phyloP scores from a whole-genome alignment of 2,888 invertebrate species.

The Calameuta idolon region DNA sequence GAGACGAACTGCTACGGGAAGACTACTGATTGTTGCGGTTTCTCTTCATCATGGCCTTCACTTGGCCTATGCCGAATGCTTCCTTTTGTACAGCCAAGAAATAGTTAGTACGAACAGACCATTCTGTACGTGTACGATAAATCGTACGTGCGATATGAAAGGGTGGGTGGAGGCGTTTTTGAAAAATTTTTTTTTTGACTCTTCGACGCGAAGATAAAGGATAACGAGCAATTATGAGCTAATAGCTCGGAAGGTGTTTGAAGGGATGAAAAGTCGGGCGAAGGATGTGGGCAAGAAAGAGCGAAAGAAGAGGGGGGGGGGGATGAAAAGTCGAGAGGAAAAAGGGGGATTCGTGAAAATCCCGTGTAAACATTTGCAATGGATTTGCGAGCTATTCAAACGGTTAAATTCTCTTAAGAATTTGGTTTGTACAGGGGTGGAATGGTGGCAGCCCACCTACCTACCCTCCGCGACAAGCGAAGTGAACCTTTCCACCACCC shows the following conservation, averaged over 20 bases:
- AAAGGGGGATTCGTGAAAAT: conserved; percentile 53
- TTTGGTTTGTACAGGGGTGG: conserved; percentile 63
- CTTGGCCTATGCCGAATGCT: conserved; percentile 8
- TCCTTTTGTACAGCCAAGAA: conserved; percentile 12
- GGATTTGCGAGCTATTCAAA: conserved; percentile 68
- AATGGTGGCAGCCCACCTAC: conserved; percentile 28
- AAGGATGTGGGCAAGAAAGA: conserved; percentile 17
- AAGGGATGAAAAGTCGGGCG: neutral
- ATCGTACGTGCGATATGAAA: neutral
- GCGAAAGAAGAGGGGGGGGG: conserved; percentile 16
- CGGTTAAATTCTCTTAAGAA: conserved; percentile 68
- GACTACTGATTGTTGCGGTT: conserved; percentile 66
- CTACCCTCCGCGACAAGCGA: conserved; percentile 24
- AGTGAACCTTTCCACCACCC: conserved; percentile 33
- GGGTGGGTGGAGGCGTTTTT: neutral
- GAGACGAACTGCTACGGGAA: conserved; percentile 64
- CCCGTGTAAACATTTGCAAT: conserved; percentile 67
- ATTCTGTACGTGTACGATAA: neutral
- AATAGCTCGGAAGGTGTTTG: neutral
- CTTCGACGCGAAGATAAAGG: neutral
- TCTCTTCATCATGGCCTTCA: neutral
- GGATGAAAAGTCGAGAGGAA: conserved; percentile 13
- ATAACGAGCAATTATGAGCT: neutral
- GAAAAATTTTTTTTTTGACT: neutral
- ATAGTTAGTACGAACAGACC: conserved; percentile 2